A percentile compares a stretch with the other conserved stretches of the same genome.
Evolutionary conservation across 2,888 invertebrate species (phyloP).

Genomic region (Amphiduros pacificus): DNA sequence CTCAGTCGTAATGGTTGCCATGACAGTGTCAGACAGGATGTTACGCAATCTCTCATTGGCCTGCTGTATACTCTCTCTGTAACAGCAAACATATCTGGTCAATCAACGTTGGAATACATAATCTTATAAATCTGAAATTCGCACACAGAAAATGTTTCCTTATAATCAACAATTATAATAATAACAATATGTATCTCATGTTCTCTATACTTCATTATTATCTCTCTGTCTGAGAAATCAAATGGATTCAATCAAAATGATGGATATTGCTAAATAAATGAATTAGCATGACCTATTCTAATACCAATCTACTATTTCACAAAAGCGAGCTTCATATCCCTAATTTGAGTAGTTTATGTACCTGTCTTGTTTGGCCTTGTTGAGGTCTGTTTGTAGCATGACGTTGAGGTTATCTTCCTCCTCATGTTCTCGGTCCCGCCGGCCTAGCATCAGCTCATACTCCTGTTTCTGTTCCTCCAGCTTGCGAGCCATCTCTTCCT

Average conservation of each 20-base stretch:
- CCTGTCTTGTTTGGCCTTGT: constrained; percentile 33
- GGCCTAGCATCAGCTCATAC: constrained; percentile 36
- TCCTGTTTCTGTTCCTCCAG: constrained; percentile 43
- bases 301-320: too few relatives aligned
- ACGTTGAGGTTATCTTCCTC: constrained; percentile 37
- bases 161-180: too few relatives aligned
- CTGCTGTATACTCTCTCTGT: constrained; percentile 40
- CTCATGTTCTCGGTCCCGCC: constrained; percentile 41
- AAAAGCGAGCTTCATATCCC: neutral
- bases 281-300: too few relatives aligned
- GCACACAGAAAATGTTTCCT: too few relatives aligned
- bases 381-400: constrained; percentile 45
- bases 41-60: constrained; percentile 49
- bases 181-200: too few relatives aligned
- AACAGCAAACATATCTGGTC: neutral
- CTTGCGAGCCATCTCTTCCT: neutral
- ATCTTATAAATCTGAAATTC: too few relatives aligned
- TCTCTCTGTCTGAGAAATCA: too few relatives aligned
- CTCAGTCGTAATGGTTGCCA: constrained; percentile 47
- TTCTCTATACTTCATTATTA: too few relatives aligned
- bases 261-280: too few relatives aligned
- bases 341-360: neutral
- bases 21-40: constrained; percentile 48
- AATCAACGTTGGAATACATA: too few relatives aligned
- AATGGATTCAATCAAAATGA: too few relatives aligned